Percentiles rank a stretch among this genome's conserved stretches.
Evolutionary conservation across 2,113 vertebrate species (phyloP).

Genomic region (Setophaga kirtlandii): DNA sequence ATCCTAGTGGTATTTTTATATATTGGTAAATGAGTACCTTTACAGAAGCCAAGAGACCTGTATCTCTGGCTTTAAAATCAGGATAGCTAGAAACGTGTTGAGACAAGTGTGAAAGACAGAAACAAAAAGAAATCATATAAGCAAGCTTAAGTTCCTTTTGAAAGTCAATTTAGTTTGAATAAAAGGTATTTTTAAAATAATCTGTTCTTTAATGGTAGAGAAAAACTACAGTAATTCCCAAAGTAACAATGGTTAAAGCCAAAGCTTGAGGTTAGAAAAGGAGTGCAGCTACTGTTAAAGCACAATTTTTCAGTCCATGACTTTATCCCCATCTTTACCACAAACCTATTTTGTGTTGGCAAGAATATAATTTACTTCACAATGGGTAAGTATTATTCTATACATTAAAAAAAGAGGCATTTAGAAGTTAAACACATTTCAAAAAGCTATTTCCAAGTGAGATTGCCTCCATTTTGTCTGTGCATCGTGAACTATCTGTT

Average conservation of each 20-base stretch:
- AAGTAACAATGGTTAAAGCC: neutral
- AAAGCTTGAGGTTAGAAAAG: neutral
- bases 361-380: conserved; percentile 25
- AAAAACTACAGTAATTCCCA: neutral
- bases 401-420: neutral
- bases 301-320: neutral
- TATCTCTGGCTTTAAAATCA: neutral
- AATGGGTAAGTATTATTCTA: neutral
- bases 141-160: neutral
- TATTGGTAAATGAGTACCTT: neutral
- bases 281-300: neutral
- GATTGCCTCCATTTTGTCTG: neutral
- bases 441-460: neutral
- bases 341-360: neutral
- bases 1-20: neutral
- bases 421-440: neutral
- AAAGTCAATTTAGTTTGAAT: neutral
- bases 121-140: neutral
- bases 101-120: neutral
- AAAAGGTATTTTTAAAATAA: neutral
- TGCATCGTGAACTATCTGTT: neutral
- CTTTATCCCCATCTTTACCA: neutral
- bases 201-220: neutral
- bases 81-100: neutral
- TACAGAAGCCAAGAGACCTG: neutral